Evolutionary conservation across 2,113 vertebrate species (phyloP).

Genomic region (Sebastes schlegelii): DNA sequence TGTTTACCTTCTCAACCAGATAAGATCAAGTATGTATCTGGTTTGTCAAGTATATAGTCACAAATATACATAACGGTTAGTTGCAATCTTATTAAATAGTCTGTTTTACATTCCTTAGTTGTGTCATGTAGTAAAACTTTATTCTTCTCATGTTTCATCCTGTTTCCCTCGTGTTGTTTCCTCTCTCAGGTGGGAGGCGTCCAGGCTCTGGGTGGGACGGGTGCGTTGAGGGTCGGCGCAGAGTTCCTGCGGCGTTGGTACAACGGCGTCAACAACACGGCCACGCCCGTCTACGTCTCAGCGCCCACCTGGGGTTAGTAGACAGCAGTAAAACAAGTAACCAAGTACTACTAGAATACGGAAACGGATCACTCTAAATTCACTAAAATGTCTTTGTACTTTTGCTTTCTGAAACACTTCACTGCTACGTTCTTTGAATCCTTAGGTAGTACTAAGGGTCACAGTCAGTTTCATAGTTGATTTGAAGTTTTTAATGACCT

Average conservation of each 20-base stretch:
- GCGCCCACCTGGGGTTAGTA: conserved; percentile 92
- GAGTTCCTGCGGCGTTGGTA: conserved; percentile 95
- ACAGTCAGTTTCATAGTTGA: background rate
- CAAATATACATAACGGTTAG: background rate
- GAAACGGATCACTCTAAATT: background rate
- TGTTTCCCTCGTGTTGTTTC: background rate
- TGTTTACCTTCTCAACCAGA: too few relatives aligned
- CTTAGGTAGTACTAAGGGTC: too few relatives aligned
- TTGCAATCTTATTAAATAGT: background rate
- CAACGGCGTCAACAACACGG: conserved; percentile 92
- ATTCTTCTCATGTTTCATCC: background rate
- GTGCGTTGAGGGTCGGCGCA: conserved; percentile 90
- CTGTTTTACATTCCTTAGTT: background rate
- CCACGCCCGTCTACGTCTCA: conserved; percentile 93
- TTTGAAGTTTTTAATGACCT: background rate
- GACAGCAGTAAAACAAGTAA: background rate
- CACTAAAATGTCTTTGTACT: too few relatives aligned
- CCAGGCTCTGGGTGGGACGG: conserved; percentile 93
- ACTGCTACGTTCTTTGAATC: too few relatives aligned
- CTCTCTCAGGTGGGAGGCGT: conserved; percentile 89
- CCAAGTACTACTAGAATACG: background rate
- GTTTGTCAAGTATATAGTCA: background rate
- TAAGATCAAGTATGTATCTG: too few relatives aligned
- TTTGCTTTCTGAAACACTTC: too few relatives aligned
- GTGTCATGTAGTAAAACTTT: background rate